Evolutionary conservation across 2,797 vertebrate species (phyloP).

Genomic region (Enteromius paludinosus): DNA sequence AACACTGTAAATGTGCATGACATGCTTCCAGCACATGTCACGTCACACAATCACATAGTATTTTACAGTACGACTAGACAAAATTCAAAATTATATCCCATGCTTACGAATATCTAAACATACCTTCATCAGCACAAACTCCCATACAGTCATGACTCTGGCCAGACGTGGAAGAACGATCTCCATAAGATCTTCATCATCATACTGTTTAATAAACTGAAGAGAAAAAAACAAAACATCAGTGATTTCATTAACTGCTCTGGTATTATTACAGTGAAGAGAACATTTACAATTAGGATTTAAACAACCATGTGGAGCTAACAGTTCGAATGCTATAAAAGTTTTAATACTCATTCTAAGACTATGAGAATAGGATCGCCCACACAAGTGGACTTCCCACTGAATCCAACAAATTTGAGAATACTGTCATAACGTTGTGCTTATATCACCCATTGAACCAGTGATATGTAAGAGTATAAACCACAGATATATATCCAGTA

Average conservation of each 20-base stretch:
- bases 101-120: neutral
- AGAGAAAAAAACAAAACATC: conserved; percentile 40
- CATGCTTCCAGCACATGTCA: neutral
- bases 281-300: neutral
- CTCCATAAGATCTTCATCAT: conserved; percentile 88
- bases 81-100: neutral
- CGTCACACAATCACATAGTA: neutral
- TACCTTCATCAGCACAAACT: conserved; percentile 93
- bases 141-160: conserved; percentile 87
- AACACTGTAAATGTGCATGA: neutral
- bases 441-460: neutral
- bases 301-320: no score
- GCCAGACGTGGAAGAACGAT: conserved; percentile 86
- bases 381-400: neutral
- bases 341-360: neutral
- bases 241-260: neutral
- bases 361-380: neutral
- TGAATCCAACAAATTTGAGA: neutral
- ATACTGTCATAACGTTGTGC: neutral
- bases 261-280: neutral
- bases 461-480: neutral
- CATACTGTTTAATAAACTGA: conserved; percentile 86
- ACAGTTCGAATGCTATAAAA: neutral
- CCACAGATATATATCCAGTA: neutral
- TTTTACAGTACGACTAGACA: neutral